A percentile compares a stretch with the other conserved stretches of the same genome.
Conservation (phyloP, 1,140 invertebrate genomes). For the Brachionus angularis region DNA sequence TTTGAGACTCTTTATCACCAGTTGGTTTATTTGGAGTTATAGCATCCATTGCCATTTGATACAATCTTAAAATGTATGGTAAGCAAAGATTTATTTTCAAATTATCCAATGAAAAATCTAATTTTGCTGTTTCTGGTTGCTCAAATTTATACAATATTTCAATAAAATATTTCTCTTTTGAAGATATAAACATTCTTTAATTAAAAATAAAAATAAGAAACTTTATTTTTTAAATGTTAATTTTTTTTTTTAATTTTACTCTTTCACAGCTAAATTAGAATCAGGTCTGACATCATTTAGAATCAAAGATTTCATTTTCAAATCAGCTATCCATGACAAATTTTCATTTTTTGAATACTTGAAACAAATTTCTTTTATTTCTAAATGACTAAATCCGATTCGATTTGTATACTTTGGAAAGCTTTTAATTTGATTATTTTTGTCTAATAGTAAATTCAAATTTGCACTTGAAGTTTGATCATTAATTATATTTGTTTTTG, state of each 20-base stretch:
- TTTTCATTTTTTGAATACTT: constrained; percentile 64
- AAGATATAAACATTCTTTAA: constrained; percentile 51
- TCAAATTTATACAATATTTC: constrained; percentile 47
- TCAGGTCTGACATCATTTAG: constrained; percentile 71
- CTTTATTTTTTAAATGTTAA: neutral
- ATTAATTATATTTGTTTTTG: neutral
- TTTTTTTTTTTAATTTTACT: constrained; percentile 57
- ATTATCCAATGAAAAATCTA: constrained; percentile 69
- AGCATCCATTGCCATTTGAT: constrained; percentile 66
- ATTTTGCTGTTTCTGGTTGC: constrained; percentile 50
- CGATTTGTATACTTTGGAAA: too few relatives aligned
- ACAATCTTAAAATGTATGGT: constrained; percentile 67
- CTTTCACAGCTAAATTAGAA: constrained; percentile 64
- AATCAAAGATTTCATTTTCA: constrained; percentile 67
- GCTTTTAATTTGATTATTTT: neutral
- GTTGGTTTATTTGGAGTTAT: constrained; percentile 54
- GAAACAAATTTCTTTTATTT: constrained; percentile 66
- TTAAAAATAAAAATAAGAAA: constrained; percentile 62
- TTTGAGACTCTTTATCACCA: constrained; percentile 60
- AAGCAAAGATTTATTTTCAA: constrained; percentile 69
- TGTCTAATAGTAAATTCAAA: neutral
- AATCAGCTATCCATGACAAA: constrained; percentile 67
- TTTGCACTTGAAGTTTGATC: neutral
- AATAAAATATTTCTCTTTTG: constrained; percentile 63
- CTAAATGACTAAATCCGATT: constrained; percentile 64